Evolutionary conservation across 2,113 vertebrate genomes (phyloP).

Genomic region (Embiotoca jacksoni): DNA sequence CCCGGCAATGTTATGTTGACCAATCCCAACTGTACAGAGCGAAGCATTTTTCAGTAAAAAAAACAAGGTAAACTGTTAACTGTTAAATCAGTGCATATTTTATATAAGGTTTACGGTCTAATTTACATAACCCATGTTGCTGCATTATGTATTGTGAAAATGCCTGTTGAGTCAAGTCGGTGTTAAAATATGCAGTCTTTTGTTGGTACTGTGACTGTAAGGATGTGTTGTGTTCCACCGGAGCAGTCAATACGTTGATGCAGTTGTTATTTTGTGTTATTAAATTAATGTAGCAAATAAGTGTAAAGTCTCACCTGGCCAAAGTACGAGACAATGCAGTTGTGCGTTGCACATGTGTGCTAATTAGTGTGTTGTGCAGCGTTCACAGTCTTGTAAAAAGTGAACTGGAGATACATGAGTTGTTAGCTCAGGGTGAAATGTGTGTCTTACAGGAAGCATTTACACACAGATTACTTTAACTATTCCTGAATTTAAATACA

Average conservation of each 20-base stretch:
- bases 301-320: constrained; percentile 73
- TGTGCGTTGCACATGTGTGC: constrained; percentile 48
- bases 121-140: constrained; percentile 23
- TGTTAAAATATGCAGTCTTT: constrained; percentile 64
- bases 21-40: not conserved
- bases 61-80: too few relatives aligned
- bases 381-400: constrained; percentile 49
- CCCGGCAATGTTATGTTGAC: not conserved
- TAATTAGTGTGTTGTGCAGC: constrained; percentile 50
- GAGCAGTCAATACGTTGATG: constrained; percentile 65
- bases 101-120: not conserved
- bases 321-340: constrained; percentile 52
- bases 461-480: not conserved
- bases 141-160: constrained; percentile 31
- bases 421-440: constrained; percentile 19
- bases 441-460: constrained; percentile 14
- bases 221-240: constrained; percentile 45
- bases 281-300: constrained; percentile 79
- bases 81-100: constrained; percentile 11
- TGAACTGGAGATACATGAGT: constrained; percentile 43
- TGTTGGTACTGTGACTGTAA: constrained; percentile 34
- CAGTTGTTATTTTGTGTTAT: constrained; percentile 64
- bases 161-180: constrained; percentile 41
- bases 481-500: not conserved
- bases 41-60: too few relatives aligned